These are phyloP conservation scores for Brachionus plicatilis DNA, from an alignment of 1,140 invertebrate species.

Conservation along the genomic window DNA sequence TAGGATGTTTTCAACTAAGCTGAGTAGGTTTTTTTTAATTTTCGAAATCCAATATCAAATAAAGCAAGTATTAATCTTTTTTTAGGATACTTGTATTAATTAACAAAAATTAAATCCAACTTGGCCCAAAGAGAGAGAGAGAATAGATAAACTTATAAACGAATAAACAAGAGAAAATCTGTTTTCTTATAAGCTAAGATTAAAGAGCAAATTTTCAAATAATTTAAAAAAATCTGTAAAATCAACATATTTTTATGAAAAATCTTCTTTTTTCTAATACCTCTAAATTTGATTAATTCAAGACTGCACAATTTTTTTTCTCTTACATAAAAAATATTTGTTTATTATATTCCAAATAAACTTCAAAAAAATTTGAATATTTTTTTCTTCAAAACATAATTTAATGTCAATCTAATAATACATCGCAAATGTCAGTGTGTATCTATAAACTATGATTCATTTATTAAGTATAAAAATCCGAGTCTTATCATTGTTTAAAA, in stretches of 20 bases:
- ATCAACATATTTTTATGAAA: background rate
- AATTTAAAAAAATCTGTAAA: background rate
- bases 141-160: background rate
- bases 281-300: background rate
- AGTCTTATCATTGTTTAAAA: background rate
- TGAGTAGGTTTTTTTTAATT: background rate
- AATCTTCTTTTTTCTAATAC: background rate
- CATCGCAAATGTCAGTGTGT: background rate
- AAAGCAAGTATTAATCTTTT: background rate
- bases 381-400: background rate
- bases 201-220: background rate
- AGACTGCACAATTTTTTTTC: background rate
- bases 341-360: background rate
- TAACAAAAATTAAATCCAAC: background rate
- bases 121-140: background rate
- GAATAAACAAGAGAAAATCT: background rate
- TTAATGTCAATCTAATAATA: background rate
- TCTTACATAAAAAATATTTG: background rate
- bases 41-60: background rate
- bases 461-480: background rate
- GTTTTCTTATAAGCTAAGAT: background rate
- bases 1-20: background rate
- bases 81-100: background rate
- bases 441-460: background rate
- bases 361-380: background rate